Evolutionary conservation across 2,797 vertebrate genomes (phyloP), one percentile per base, ranked within the genome.

Genomic region (Anabas testudineus): DNA sequence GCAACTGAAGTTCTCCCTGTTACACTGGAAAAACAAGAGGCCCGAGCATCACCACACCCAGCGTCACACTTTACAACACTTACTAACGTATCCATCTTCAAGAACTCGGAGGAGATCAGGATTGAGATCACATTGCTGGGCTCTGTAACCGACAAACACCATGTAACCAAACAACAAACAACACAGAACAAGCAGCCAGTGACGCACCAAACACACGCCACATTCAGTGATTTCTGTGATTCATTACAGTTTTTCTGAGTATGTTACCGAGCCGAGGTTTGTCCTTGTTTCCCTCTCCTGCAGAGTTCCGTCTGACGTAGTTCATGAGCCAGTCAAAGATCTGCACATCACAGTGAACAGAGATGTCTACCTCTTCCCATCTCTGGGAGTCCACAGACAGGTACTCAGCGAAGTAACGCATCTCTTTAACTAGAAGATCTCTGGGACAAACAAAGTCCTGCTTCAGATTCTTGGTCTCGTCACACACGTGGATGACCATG

Each of bases 71-170:
- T 65, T 83, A 88, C 85, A 82, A 84, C 94, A 98, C 97, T 99
- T 95, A 99, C 98, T 94, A 99, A 95, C 75, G 96, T 95, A 91
- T 99, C 98, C 98, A 99, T 99, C 96, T 98, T 99, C 95, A 99
- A 94, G 95, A 99, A 99, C 84, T 99, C 97, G 62, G 98, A 99
- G 89, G 98, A 99, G 94, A 99, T 99, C 88, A 99, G 96, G 94
- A 99, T 98, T 84, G 98, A 99, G 95, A 99, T 97, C 85, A 99
- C 98, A 93, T 99, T 99, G 92, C 95, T 96, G 93, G 98, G 98
- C 91, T 99, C 98, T 99, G 93, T 83, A 97, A 95, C 85, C 87
- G 59, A 92, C 81, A 93, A 92, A 95, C 90, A 93, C 87, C 87
- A 93, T 81, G 52, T 87, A 82, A 90, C 89, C 84, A 86, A 89